Conservation (phyloP, 2,113 vertebrate genomes). For the Plotosus lineatus region DNA sequence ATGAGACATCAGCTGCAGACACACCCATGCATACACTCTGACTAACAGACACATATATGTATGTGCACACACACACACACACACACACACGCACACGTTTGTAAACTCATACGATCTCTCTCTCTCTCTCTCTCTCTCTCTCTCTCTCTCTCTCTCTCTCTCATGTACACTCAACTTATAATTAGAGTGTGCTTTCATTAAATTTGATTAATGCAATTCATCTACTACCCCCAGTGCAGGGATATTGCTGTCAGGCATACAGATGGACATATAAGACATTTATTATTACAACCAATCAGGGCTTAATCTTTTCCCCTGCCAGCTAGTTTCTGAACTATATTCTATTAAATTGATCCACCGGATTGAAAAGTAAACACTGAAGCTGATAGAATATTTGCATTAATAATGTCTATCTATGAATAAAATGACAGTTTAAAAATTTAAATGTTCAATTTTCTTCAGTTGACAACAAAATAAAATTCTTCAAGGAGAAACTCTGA, state of each 20-base stretch:
- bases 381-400: not conserved
- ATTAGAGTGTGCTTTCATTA: slow-evolving; percentile 51
- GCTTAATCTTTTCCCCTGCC: slow-evolving; percentile 4
- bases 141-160: slow-evolving; percentile 9
- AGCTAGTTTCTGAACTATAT: not conserved
- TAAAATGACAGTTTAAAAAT: not conserved
- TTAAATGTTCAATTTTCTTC: no score
- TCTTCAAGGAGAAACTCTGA: no score
- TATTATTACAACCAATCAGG: slow-evolving; percentile 29
- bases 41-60: slow-evolving; percentile 34
- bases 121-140: slow-evolving; percentile 13
- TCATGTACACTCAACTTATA: slow-evolving; percentile 35
- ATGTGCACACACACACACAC: slow-evolving; percentile 13
- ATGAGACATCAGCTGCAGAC: slow-evolving; percentile 52
- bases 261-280: slow-evolving; percentile 26
- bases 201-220: slow-evolving; percentile 52
- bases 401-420: not conserved
- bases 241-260: slow-evolving; percentile 31
- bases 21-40: not conserved
- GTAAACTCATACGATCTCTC: not conserved
- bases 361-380: not conserved
- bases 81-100: slow-evolving; percentile 28
- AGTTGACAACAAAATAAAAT: no score
- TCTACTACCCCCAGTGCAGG: slow-evolving; percentile 25
- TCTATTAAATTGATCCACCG: not conserved